Percentiles rank a stretch among this genome's conserved stretches.
These are phyloP conservation scores for Caenorhabditis inopinata DNA, from an alignment of 1,140 invertebrate species.

Conservation along the genomic window DNA sequence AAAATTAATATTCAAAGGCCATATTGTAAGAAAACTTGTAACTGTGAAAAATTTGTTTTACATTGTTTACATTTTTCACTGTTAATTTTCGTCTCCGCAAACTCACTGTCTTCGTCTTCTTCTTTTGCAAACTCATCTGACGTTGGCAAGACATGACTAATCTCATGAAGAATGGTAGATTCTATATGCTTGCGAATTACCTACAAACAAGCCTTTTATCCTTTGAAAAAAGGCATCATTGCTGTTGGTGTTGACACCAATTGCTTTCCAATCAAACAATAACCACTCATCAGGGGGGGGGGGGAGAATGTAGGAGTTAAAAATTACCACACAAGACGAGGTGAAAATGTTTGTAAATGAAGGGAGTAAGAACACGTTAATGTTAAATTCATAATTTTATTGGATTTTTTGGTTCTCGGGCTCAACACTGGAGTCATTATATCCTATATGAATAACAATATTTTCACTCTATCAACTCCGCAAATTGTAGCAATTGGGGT, in stretches of 20 bases:
- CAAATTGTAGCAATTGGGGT: no score
- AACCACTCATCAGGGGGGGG: constrained; percentile 16
- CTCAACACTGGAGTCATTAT: no score
- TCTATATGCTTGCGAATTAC: constrained; percentile 66
- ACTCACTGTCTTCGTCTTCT: constrained; percentile 54
- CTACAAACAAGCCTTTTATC: constrained; percentile 49
- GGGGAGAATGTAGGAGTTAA: constrained; percentile 38
- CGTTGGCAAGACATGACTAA: constrained; percentile 65
- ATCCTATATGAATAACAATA: no score
- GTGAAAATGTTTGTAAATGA: not conserved
- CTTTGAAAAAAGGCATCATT: not conserved
- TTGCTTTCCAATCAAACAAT: constrained; percentile 25
- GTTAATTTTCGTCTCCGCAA: no score
- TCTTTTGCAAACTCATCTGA: constrained; percentile 66
- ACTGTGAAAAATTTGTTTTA: no score
- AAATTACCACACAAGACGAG: constrained; percentile 23
- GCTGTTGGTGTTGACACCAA: constrained; percentile 13
- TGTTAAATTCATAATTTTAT: not conserved
- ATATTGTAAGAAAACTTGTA: no score
- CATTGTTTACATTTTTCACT: no score
- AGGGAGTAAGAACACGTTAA: not conserved
- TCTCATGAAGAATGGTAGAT: constrained; percentile 66
- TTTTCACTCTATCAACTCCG: no score
- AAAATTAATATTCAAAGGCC: no score
- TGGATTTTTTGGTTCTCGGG: not conserved